phyloP scores from a whole-genome alignment of 2,113 vertebrate species.

The Epinephelus lanceolatus region DNA sequence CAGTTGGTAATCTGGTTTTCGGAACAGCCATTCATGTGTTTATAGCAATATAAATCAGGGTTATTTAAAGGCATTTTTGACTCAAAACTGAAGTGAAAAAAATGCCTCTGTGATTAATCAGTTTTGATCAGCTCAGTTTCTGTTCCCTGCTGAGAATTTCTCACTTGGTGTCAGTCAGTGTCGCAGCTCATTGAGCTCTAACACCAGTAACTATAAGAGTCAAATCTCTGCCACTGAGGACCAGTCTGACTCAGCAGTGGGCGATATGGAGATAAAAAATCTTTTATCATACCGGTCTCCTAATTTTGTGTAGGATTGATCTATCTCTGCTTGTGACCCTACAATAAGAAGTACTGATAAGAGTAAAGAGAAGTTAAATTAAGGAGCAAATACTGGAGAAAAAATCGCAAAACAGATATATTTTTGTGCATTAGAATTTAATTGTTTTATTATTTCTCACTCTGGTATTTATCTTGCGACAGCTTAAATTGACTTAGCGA shows the following conservation, averaged over 20 bases:
- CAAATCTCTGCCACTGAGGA: conserved; percentile 1
- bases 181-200: not conserved
- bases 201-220: not conserved
- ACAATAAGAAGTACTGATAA: not conserved
- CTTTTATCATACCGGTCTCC: not conserved
- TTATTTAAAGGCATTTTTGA: not conserved
- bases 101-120: not conserved
- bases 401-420: not conserved
- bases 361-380: not conserved
- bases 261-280: not conserved
- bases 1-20: not conserved
- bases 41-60: too few species aligned
- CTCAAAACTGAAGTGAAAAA: not conserved
- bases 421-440: not conserved
- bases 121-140: conserved; percentile 12
- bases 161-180: not conserved
- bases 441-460: not conserved
- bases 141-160: not conserved
- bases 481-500: not conserved
- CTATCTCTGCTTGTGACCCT: not conserved
- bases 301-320: not conserved
- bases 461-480: not conserved
- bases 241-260: not conserved
- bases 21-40: not conserved
- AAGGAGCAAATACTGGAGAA: not conserved